phyloP scores from a whole-genome alignment of 1,140 invertebrate species.

The Drosophila elegans region DNA sequence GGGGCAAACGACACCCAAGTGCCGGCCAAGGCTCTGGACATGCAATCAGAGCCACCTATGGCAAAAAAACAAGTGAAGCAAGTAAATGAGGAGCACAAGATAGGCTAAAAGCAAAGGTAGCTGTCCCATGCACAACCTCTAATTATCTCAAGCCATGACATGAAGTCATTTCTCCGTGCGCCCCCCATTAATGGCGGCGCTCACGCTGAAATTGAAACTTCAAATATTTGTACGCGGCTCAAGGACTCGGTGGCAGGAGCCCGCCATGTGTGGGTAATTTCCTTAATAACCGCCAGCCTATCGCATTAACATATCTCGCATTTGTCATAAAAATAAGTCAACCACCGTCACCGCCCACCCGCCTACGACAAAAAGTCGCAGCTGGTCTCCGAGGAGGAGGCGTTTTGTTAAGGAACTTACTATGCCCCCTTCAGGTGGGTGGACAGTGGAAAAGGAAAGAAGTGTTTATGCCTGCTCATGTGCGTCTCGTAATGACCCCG shows the following conservation, averaged over 20 bases:
- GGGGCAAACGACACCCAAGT: conserved; percentile 60
- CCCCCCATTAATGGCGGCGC: conserved; percentile 56
- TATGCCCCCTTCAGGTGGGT: neutral
- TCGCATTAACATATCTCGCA: conserved; percentile 82
- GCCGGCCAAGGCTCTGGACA: conserved; percentile 38
- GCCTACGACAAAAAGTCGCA: conserved; percentile 20
- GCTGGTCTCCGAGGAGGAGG: conserved; percentile 38
- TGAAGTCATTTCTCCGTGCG: conserved; percentile 72
- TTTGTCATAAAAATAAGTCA: conserved; percentile 80
- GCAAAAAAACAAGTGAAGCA: neutral
- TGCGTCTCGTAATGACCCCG: conserved; percentile 69
- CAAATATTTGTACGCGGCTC: conserved; percentile 72
- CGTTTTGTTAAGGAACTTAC: conserved; percentile 74
- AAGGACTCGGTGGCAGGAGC: conserved; percentile 58
- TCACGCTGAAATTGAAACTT: conserved; percentile 74
- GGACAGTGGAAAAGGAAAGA: conserved; percentile 43
- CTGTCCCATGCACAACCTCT: conserved; percentile 59
- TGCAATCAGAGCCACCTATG: conserved; percentile 41
- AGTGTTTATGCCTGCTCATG: conserved; percentile 73
- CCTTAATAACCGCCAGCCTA: conserved; percentile 77
- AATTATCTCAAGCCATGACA: conserved; percentile 82
- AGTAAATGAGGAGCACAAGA: conserved; percentile 27
- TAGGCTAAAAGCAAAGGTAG: conserved; percentile 32
- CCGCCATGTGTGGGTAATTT: conserved; percentile 66
- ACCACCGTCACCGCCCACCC: conserved; percentile 28